These are phyloP conservation scores for Gephyroberyx darwinii DNA, from an alignment of 2,797 vertebrate genomes.

Conservation along the genomic window DNA sequence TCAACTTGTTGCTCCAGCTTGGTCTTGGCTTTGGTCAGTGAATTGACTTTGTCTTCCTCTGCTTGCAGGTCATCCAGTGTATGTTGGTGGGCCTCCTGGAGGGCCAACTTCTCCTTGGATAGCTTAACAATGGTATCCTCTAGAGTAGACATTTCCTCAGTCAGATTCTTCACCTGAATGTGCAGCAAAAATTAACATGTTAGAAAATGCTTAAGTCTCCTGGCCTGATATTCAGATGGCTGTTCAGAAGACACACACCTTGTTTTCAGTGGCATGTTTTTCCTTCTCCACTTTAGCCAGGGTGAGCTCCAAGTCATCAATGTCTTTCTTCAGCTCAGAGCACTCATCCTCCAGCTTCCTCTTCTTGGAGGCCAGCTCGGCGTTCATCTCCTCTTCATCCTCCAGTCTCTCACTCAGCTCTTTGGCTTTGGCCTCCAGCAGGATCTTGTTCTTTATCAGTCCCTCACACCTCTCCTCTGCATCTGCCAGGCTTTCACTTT, in stretches of 20 bases:
- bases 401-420: slow-evolving; percentile 85
- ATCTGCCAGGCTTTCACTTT: slow-evolving; percentile 76
- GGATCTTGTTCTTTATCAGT: slow-evolving; percentile 76
- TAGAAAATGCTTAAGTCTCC: background rate
- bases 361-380: slow-evolving; percentile 80
- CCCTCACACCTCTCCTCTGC: slow-evolving; percentile 73
- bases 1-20: slow-evolving; percentile 89
- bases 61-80: slow-evolving; percentile 84
- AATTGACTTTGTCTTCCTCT: slow-evolving; percentile 87
- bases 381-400: slow-evolving; percentile 87
- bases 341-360: slow-evolving; percentile 88
- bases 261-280: slow-evolving; percentile 87
- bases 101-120: slow-evolving; percentile 80
- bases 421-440: slow-evolving; percentile 86
- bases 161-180: slow-evolving; percentile 85
- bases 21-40: slow-evolving; percentile 82
- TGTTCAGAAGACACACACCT: slow-evolving; percentile 66
- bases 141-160: slow-evolving; percentile 83
- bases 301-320: slow-evolving; percentile 86
- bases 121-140: slow-evolving; percentile 83
- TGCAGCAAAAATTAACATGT: background rate
- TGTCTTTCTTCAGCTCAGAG: slow-evolving; percentile 86
- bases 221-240: background rate
- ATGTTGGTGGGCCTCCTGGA: slow-evolving; percentile 83
- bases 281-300: slow-evolving; percentile 86